Percentiles rank a stretch among this genome's conserved stretches.
Conservation (phyloP, 2,888 invertebrate genomes). For the Brenthis daphne region DNA sequence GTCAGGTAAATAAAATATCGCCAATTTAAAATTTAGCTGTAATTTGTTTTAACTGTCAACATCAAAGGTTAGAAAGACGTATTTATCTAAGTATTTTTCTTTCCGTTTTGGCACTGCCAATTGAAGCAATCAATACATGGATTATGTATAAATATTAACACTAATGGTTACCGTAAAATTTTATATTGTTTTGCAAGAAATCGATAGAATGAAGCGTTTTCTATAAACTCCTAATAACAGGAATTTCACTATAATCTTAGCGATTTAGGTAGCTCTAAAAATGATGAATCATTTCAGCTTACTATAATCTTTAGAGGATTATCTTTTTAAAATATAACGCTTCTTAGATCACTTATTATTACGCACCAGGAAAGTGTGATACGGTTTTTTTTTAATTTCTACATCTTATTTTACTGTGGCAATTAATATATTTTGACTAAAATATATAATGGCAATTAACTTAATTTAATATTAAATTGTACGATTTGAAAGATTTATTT, state of each 20-base stretch:
- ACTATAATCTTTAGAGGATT: conserved; percentile 5
- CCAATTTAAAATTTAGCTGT: conserved; percentile 20
- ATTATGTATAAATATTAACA: too few relatives aligned
- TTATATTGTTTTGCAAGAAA: neutral
- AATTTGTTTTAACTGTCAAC: conserved; percentile 10
- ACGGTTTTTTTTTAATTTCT: neutral
- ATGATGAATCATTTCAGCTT: conserved; percentile 5
- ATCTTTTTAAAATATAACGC: neutral
- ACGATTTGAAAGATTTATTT: neutral
- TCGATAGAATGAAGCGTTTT: neutral
- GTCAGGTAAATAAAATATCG: conserved; percentile 13
- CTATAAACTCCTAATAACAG: neutral
- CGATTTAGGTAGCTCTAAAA: conserved; percentile 6
- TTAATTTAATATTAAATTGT: too few relatives aligned
- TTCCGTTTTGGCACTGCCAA: too few relatives aligned
- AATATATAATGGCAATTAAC: too few relatives aligned
- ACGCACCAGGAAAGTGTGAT: neutral
- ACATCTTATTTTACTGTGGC: neutral
- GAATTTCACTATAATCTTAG: conserved; percentile 5
- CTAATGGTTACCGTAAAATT: too few relatives aligned
- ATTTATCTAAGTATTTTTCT: neutral
- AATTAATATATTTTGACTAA: too few relatives aligned
- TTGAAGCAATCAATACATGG: too few relatives aligned
- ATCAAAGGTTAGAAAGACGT: neutral
- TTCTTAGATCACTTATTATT: neutral